Conservation (phyloP, 2,113 vertebrate genomes). For the Nerophis lumbriciformis region DNA sequence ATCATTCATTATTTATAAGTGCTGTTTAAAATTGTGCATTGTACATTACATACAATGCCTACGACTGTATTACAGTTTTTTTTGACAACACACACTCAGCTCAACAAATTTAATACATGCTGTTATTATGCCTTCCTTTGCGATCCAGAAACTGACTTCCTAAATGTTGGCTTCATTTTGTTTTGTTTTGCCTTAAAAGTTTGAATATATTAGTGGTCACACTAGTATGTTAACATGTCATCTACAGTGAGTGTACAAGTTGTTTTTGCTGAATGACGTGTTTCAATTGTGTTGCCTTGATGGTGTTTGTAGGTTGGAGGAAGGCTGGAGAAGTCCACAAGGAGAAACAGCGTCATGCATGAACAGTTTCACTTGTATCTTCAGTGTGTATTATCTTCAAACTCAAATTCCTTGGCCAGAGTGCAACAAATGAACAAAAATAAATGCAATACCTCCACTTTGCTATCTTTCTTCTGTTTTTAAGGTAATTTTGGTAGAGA, state of each 20-base stretch:
- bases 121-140: conserved; percentile 23
- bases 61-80: not conserved
- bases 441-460: conserved; percentile 55
- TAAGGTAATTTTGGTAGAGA: not conserved
- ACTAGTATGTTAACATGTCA: conserved; percentile 29
- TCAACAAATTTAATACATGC: conserved; percentile 7
- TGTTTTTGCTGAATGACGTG: conserved; percentile 34
- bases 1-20: conserved; percentile 16
- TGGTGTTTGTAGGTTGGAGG: conserved; percentile 3
- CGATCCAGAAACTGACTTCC: not conserved
- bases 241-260: conserved; percentile 44
- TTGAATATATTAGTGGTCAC: conserved; percentile 47
- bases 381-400: conserved; percentile 54
- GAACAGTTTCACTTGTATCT: conserved; percentile 57
- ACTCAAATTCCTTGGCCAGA: conserved; percentile 50
- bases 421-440: conserved; percentile 52
- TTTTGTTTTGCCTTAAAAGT: conserved; percentile 62
- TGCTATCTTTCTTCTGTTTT: not conserved
- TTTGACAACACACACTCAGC: conserved; percentile 16
- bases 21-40: conserved; percentile 8
- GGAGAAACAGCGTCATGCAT: conserved; percentile 57
- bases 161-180: conserved; percentile 16
- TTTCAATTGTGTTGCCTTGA: conserved; percentile 37
- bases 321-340: conserved; percentile 16
- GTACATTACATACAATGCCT: conserved; percentile 9